Conservation (phyloP, 64 coral and sea anemone genomes). For the Catalaphyllia jardinei region DNA sequence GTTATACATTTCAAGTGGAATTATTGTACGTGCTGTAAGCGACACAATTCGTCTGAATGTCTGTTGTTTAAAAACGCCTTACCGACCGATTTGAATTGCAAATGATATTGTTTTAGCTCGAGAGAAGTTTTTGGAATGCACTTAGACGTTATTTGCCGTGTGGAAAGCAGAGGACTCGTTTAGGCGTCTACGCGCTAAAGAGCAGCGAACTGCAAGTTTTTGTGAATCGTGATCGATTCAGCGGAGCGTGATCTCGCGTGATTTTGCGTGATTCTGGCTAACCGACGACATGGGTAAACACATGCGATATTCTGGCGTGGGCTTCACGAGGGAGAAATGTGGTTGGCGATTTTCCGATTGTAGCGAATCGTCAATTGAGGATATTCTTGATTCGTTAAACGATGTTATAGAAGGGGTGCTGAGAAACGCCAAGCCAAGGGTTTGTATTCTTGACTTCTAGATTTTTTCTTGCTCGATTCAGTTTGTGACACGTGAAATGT, state of each 20-base stretch:
- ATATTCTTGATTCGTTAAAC: constrained; percentile 57
- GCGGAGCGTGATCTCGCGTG: neutral
- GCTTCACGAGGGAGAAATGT: neutral
- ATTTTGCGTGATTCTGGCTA: neutral
- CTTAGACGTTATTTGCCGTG: neutral
- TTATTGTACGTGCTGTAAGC: neutral
- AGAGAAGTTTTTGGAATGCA: neutral
- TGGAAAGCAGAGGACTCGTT: neutral
- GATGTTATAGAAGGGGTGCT: constrained; percentile 49
- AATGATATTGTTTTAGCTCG: neutral
- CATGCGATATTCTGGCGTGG: neutral
- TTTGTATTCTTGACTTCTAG: neutral
- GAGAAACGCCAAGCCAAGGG: constrained; percentile 32
- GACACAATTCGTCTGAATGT: neutral
- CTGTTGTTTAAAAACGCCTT: neutral
- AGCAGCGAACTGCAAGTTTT: neutral
- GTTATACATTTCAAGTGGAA: neutral
- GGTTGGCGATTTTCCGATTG: constrained; percentile 34
- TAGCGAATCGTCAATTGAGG: constrained; percentile 37
- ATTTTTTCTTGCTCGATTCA: neutral
- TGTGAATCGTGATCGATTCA: neutral
- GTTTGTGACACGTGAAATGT: neutral
- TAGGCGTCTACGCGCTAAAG: neutral
- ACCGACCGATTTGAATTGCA: constrained; percentile 12
- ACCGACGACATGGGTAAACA: neutral